Evolutionary conservation across 2,797 vertebrate genomes (phyloP).

Genomic region (Apodemus agrarius): DNA sequence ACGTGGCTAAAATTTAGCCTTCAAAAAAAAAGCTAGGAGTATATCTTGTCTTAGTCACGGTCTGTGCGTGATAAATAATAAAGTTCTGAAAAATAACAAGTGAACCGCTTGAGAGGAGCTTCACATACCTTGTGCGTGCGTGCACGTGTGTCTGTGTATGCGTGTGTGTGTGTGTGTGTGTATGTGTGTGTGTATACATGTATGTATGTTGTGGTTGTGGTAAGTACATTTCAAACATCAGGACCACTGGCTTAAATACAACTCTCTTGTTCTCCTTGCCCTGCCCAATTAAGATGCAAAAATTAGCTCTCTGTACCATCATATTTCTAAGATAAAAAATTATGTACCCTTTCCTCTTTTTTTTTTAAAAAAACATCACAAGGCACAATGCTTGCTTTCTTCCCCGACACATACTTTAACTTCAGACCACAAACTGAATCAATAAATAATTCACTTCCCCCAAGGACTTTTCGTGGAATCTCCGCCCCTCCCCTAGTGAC

Average conservation of each 20-base stretch:
- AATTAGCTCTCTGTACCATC: not conserved
- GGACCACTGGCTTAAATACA: not conserved
- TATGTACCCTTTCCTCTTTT: constrained; percentile 56
- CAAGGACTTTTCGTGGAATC: constrained; percentile 44
- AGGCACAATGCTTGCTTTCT: constrained; percentile 6
- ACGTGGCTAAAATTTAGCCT: not conserved
- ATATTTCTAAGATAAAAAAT: not conserved
- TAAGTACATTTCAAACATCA: constrained; percentile 45
- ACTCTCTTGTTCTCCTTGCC: not conserved
- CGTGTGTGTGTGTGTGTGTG: not conserved
- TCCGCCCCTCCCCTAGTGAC: not conserved
- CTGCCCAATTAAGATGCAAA: not conserved
- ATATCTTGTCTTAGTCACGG: not conserved
- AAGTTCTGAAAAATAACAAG: constrained; percentile 25
- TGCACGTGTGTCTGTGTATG: not conserved
- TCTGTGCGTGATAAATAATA: not conserved
- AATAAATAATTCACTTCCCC: constrained; percentile 65
- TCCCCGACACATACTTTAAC: not conserved
- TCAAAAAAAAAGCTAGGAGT: not conserved
- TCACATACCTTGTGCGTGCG: not conserved
- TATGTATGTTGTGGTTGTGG: constrained; percentile 23
- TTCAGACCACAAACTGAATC: constrained; percentile 56
- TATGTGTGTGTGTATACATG: not conserved
- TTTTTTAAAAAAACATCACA: constrained; percentile 9
- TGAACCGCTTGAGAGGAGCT: not conserved